Base-by-base conservation (phyloP, 2,797 vertebrate genomes). In the Psittacula echo region DNA sequence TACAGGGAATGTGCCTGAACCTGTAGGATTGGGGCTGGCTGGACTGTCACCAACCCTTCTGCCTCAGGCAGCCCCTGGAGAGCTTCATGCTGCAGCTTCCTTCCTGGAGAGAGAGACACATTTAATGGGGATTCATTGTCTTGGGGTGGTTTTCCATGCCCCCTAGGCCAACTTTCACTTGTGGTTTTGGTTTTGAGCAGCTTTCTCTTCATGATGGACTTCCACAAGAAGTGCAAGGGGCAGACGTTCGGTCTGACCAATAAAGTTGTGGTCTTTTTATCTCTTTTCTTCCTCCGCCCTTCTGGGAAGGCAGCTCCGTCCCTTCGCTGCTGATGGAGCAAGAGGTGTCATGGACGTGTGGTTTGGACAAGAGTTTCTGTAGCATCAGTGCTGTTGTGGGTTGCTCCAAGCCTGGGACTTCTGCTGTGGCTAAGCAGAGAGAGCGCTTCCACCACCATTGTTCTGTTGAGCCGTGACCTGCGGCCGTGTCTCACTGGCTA, bases 271-370 rank as follows among this genome's bases (percentile, higher is more conserved):
- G 12, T 41, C 5, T 42, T 14, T 3, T 7, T 4, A 27, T 27
- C 51, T 8, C 1, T 21, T 34, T 5, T 4, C 17, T 44, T 39
- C 21, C 44, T 37, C 13, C 60, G 9, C 42, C 45, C 13, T 70
- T 75, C 18, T 61, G 62, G 64, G 83, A 70, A 90, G 29, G 2
- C 81, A 54, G 6, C n/a, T 66, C 30, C 60, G 7, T 73, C 17
- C 75, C 34, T 71, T 34, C 5, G 0, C 61, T 81, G 87, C 62
- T 68, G 80, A 54, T 21, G n/a, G 39, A 62, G 26, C 39, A 42
- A 45, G 60, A 32, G 15, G 39, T 42, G 62, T 37, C 83, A 44
- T 0, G 1, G 66, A n/a, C 10, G 7, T 0, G 0, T 13, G 22
- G 32, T 24, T 58, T 54, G 73, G 61, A 45, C 13, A 8, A 17